phyloP scores from a whole-genome alignment of 2,888 invertebrate species.

The Agriopis aurantiaria region DNA sequence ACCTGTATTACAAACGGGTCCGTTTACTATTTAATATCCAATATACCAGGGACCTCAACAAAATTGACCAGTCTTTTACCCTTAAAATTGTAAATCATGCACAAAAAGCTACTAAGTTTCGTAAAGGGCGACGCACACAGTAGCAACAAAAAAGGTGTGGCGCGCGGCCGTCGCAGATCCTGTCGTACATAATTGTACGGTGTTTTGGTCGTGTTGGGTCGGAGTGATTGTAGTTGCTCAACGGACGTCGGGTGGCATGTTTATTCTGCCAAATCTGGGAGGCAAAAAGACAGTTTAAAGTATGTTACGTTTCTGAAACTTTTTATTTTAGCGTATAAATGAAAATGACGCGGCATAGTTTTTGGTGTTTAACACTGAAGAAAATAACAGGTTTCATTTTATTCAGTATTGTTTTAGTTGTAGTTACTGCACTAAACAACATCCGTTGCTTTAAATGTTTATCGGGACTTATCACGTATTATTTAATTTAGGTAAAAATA shows the following conservation, averaged over 20 bases:
- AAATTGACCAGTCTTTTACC: conserved; percentile 8
- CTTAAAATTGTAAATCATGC: conserved; percentile 22
- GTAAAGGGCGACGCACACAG: conserved; percentile 24
- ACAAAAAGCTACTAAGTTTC: conserved; percentile 25
- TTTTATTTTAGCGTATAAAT: background rate
- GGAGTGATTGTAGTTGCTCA: conserved; percentile 58
- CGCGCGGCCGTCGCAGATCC: conserved; percentile 49
- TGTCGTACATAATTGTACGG: conserved; percentile 64
- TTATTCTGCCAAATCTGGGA: conserved; percentile 43
- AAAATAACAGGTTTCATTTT: too few species aligned
- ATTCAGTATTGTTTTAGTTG: too few species aligned
- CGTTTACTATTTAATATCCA: too few species aligned
- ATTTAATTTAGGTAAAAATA: too few species aligned
- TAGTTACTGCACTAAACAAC: too few species aligned
- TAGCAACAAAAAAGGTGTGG: conserved; percentile 31
- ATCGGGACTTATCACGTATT: too few species aligned
- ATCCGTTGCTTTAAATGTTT: too few species aligned
- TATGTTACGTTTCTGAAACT: background rate
- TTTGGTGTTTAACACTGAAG: too few species aligned
- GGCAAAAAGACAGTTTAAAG: background rate
- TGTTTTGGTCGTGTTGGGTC: conserved; percentile 62
- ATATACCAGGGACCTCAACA: conserved; percentile 2
- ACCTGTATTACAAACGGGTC: too few species aligned
- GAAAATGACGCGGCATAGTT: too few species aligned
- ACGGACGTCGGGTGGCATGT: conserved; percentile 46